These are phyloP conservation scores for Lucifuga dentata DNA, from an alignment of 2,113 vertebrate genomes.

Conservation along the genomic window DNA sequence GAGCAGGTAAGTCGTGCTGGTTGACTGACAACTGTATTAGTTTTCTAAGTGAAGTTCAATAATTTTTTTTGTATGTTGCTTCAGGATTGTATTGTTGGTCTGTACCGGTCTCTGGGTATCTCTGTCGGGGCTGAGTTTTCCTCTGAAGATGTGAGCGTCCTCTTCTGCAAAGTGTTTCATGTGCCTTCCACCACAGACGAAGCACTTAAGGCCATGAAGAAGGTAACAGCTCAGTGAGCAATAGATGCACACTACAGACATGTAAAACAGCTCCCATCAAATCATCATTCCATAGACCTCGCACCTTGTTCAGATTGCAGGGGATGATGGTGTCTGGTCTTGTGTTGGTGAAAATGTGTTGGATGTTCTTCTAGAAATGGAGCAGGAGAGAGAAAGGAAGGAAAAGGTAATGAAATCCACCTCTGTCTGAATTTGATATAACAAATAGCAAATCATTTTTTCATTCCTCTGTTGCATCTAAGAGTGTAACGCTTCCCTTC, in stretches of 20 bases:
- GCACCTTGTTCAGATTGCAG: constrained; percentile 63
- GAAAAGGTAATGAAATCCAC: constrained; percentile 65
- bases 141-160: constrained; percentile 56
- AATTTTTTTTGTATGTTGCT: not conserved
- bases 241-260: no score
- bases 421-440: not conserved
- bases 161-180: constrained; percentile 76
- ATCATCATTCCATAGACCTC: not conserved
- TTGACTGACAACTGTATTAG: not conserved
- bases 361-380: constrained; percentile 80
- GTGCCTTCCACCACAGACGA: constrained; percentile 52
- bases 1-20: constrained; percentile 64
- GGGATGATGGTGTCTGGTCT: constrained; percentile 50
- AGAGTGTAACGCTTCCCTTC: constrained; percentile 19
- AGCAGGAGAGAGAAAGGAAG: constrained; percentile 66
- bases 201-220: constrained; percentile 64
- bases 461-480: not conserved
- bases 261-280: not conserved
- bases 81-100: constrained; percentile 54
- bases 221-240: constrained; percentile 54
- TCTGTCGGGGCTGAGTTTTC: constrained; percentile 64
- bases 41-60: constrained; percentile 13
- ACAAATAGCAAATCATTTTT: not conserved
- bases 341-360: constrained; percentile 74
- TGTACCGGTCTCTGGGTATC: constrained; percentile 67